Evolutionary conservation across 2,113 vertebrate genomes (phyloP).

Genomic region (Heloderma charlesbogerti): DNA sequence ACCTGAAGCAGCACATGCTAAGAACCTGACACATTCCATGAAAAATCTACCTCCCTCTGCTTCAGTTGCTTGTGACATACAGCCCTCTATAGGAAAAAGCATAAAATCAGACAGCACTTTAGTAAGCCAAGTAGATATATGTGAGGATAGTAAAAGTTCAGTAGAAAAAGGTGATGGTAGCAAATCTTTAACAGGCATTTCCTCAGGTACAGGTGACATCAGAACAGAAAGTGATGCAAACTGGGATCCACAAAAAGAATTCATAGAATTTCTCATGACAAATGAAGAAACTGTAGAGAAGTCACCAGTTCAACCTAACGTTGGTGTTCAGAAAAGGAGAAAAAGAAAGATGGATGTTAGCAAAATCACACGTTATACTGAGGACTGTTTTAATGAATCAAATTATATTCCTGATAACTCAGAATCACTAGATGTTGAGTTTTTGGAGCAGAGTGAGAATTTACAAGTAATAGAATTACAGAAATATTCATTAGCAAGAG

Average conservation of each 20-base stretch:
- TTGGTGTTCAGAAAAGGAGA: constrained; percentile 82
- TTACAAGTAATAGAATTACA: constrained; percentile 78
- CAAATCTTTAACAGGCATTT: constrained; percentile 81
- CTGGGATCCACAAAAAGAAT: constrained; percentile 88
- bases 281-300: constrained; percentile 85
- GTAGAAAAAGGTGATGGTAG: constrained; percentile 80
- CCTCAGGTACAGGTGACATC: constrained; percentile 86
- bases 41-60: constrained; percentile 88
- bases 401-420: constrained; percentile 82
- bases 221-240: constrained; percentile 80
- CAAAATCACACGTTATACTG: constrained; percentile 85
- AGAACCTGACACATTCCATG: constrained; percentile 88
- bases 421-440: constrained; percentile 76
- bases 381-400: constrained; percentile 84
- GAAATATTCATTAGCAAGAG: constrained; percentile 79
- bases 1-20: constrained; percentile 89
- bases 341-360: constrained; percentile 87
- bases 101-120: constrained; percentile 85
- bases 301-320: constrained; percentile 79
- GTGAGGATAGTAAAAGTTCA: constrained; percentile 79
- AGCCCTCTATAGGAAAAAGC: constrained; percentile 81
- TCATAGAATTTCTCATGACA: constrained; percentile 87
- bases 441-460: constrained; percentile 82
- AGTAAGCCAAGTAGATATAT: constrained; percentile 83
- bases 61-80: constrained; percentile 84